Evolutionary conservation across 64 coral and sea anemone genomes (phyloP).

Genomic region (Pocillopora damicornis): DNA sequence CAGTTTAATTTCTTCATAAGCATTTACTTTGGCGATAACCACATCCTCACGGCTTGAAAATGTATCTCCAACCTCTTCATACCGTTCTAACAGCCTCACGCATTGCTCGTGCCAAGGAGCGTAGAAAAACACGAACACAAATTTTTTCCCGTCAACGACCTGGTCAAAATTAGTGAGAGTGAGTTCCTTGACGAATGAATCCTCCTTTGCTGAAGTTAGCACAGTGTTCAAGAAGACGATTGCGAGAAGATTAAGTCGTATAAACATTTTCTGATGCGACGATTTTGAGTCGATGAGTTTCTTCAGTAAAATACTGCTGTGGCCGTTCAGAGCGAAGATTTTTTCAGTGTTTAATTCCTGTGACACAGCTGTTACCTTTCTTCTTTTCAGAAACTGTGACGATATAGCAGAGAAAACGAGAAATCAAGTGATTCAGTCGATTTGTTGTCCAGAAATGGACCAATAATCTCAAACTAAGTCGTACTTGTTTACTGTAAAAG

Average conservation of each 20-base stretch:
- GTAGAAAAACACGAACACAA: slow-evolving; percentile 97
- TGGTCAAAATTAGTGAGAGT: slow-evolving; percentile 48
- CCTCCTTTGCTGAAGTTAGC: background rate
- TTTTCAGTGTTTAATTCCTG: background rate
- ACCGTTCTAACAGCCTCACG: slow-evolving; percentile 51
- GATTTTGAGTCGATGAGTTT: background rate
- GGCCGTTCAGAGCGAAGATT: background rate
- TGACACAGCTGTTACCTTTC: background rate
- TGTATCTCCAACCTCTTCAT: slow-evolving; percentile 56
- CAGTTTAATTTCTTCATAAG: slow-evolving; percentile 90
- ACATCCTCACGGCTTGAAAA: slow-evolving; percentile 57
- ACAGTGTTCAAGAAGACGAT: slow-evolving; percentile 1
- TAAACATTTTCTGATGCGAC: background rate
- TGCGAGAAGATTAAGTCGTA: background rate
- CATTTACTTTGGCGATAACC: slow-evolving; percentile 82
- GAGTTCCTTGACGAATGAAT: slow-evolving; percentile 51
- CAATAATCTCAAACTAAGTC: background rate
- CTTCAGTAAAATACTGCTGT: background rate
- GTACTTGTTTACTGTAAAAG: background rate
- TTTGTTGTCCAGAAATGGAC: background rate
- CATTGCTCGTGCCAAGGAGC: slow-evolving; percentile 75
- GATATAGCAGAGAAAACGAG: background rate
- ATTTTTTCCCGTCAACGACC: slow-evolving; percentile 72
- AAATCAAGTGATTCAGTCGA: background rate
- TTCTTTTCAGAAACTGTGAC: background rate